Conservation (phyloP, 1,140 invertebrate species). For the Drosophila murphyi region DNA sequence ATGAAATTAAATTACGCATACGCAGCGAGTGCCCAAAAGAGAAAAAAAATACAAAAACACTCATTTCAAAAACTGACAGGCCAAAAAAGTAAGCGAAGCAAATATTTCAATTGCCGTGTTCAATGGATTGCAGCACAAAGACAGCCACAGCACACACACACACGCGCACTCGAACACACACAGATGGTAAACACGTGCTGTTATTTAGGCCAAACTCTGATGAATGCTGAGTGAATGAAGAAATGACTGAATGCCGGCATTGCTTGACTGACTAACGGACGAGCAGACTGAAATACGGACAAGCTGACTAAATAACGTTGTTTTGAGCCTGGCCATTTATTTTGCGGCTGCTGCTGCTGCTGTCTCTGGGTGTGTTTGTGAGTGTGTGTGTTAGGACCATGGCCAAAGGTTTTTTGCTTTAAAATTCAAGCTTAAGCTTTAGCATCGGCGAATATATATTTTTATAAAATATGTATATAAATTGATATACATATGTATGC, state of each 20-base stretch:
- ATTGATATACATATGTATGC: no score
- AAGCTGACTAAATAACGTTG: slow-evolving; percentile 28
- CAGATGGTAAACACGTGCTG: slow-evolving; percentile 24
- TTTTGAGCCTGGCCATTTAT: slow-evolving; percentile 44
- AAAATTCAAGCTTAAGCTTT: slow-evolving; percentile 46
- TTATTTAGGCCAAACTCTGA: slow-evolving; percentile 47
- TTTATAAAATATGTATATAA: no score
- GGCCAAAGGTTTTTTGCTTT: slow-evolving; percentile 51
- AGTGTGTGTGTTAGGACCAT: slow-evolving; percentile 40
- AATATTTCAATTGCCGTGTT: slow-evolving; percentile 59
- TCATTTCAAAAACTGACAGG: slow-evolving; percentile 32
- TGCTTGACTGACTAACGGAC: slow-evolving; percentile 16
- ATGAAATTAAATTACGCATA: slow-evolving; percentile 53
- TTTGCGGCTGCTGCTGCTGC: slow-evolving; percentile 15
- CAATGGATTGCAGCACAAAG: slow-evolving; percentile 52
- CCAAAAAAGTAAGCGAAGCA: slow-evolving; percentile 19
- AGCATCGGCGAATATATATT: not conserved
- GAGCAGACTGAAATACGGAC: slow-evolving; percentile 9
- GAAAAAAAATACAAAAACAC: not conserved
- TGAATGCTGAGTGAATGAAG: slow-evolving; percentile 58
- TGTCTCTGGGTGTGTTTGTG: not conserved
- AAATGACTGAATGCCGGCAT: slow-evolving; percentile 60
- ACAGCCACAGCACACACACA: slow-evolving; percentile 16
- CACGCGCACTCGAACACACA: slow-evolving; percentile 7
- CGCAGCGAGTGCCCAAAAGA: slow-evolving; percentile 1